Base-by-base conservation (phyloP, 2,888 invertebrate genomes). In the Atethmia centrago region DNA sequence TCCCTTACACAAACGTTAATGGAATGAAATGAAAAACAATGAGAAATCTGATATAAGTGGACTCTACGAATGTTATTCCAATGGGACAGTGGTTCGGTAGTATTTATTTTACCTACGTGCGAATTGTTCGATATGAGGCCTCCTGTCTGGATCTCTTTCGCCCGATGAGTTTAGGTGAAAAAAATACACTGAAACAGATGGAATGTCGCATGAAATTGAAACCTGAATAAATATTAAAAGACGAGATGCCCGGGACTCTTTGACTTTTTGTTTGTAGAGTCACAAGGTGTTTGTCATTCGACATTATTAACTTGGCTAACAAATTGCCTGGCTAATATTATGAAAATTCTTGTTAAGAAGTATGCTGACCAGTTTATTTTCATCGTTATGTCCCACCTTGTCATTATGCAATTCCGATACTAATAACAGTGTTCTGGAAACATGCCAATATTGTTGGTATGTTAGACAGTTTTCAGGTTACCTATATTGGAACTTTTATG, bases 21-120 rank as follows among this genome's bases (percentile, higher is more conserved):
- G 93, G 95, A 93, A 94, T 89, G 92, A 91, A 92, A 91, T 90
- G 90, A 92, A 91, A 90, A 94, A 95, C 95, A 95, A 95, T 93
- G 92, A 92, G 95, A 93, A 95, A 95, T 95, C 94, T 90, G 95
- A 95, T 95, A 95, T 94, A 92, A 94, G 94, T 93, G 93, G 93
- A 91, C 91, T 87, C 85, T 84, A 90, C 88, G 88, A 91, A 92
- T 95, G 94, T 95, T 95, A 93, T 95, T 95, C 92, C 93, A 94
- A 93, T 91, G 86, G 90, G 82, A 86, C 86, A 82, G 84, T 77
- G 42, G 87, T 81, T 84, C 64, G 67, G 70, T 74, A 85, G 82
- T 93, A 89, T 95, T 95, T 94, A 88, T 92, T 90, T 91, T 93
- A 88, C 87, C 88, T 90, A 91, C 92, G 93, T 94, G 92, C 87